Evolutionary conservation across 2,888 invertebrate species (phyloP), one percentile per base, ranked within the genome.

Genomic region (Idaea aversata): DNA sequence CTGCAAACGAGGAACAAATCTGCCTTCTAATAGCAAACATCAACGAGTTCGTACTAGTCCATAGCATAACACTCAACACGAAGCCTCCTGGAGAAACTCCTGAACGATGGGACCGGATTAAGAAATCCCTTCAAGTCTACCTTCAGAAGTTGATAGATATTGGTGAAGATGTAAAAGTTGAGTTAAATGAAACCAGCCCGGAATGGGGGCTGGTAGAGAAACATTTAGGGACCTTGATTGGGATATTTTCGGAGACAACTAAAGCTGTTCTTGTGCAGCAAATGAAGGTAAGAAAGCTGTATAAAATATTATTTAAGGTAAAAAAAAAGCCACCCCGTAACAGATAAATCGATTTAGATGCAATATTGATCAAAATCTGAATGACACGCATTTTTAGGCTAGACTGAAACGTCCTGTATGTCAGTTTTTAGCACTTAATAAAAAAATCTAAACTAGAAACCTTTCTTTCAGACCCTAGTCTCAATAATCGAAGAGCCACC

Each of bases 401-500:
- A 38, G 7, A 38, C 10, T 36, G n/a, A n/a, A n/a, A n/a, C n/a
- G n/a, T n/a, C n/a, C n/a, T n/a, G 10, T 13, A 47, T 6, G 47
- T 10, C 47, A 47, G 47, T 47, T 61, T 57, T 16, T 35, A 35
- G 15, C 61, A 5, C n/a, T 7, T 36, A 1, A 35, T 34, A n/a
- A 4, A 2, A 25, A 13, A 59, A 25, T 6, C 10, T 62, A 15
- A 61, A 59, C 15, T 59, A 47, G 58, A 34, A 25, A 1, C 4
- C 16, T 58, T 65, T 61, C 62, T 74, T 73, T 61, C 90, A 95
- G 95, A 94, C 94, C 57, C 85, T 96, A 57, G 94, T 96, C 0
- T 94, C 94, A 65, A 94, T 94, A 72, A 88, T 96, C 64, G 96
- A 96, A 81, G 95, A 95, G 73, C 95, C 95, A 0, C 93, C 94